Conservation (phyloP, 2,113 vertebrate genomes). For the Heterotis niloticus region DNA sequence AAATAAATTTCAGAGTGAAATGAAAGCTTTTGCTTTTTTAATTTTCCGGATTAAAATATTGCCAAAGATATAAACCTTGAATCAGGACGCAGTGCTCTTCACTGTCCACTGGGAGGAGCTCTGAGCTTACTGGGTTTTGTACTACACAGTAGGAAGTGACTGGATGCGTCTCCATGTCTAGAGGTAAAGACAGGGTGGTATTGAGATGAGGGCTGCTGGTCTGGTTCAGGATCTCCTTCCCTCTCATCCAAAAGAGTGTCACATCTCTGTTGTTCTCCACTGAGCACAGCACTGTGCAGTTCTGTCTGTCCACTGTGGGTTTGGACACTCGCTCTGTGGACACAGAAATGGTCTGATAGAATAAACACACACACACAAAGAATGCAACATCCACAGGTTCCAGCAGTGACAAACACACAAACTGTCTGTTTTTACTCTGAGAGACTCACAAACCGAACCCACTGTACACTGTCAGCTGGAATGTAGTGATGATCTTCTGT, state of each 20-base stretch:
- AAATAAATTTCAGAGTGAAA: no score
- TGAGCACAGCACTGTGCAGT: conserved; percentile 20
- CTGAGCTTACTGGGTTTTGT: conserved; percentile 16
- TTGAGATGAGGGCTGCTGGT: conserved; percentile 17
- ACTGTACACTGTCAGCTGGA: no score
- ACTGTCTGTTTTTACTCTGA: no score
- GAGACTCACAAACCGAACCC: no score
- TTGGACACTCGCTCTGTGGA: not conserved
- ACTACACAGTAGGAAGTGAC: not conserved
- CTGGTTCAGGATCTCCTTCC: conserved; percentile 9
- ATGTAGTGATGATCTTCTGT: no score
- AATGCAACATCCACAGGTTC: no score
- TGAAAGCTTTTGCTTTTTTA: no score
- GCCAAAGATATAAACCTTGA: not conserved
- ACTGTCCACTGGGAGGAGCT: not conserved
- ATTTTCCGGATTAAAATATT: no score
- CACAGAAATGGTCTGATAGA: not conserved
- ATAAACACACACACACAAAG: no score
- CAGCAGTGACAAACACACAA: no score
- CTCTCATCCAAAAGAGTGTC: conserved; percentile 28
- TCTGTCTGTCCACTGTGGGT: not conserved
- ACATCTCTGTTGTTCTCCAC: conserved; percentile 2
- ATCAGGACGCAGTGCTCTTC: not conserved
- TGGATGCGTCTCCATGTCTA: not conserved
- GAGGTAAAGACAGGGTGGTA: not conserved